Evolutionary conservation across 1,140 invertebrate genomes (phyloP).

Genomic region (Drosophila arawakana): DNA sequence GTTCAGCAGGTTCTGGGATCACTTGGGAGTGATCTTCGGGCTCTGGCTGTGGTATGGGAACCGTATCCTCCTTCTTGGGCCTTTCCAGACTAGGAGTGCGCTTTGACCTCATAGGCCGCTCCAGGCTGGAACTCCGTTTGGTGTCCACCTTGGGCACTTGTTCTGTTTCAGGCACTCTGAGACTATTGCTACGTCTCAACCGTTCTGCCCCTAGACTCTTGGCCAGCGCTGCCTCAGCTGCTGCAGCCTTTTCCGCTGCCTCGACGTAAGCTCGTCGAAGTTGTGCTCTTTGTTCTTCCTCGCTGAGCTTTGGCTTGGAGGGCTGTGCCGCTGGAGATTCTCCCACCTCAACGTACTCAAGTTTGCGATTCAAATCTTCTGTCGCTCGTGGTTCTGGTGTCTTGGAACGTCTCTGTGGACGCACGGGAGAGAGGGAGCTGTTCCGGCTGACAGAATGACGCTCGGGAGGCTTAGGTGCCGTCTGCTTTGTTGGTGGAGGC

Average conservation of each 20-base stretch:
- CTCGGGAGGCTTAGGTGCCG: conserved; percentile 33
- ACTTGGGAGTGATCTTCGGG: neutral
- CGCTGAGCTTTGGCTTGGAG: conserved; percentile 30
- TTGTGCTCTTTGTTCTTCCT: conserved; percentile 55
- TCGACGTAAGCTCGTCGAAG: conserved; percentile 64
- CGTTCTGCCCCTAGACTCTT: conserved; percentile 41
- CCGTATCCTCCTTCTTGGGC: neutral
- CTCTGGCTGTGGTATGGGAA: neutral
- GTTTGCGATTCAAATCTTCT: conserved; percentile 39
- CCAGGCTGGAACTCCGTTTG: conserved; percentile 65
- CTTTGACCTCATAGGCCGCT: conserved; percentile 43
- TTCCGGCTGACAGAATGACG: conserved; percentile 60
- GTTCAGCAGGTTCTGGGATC: too few relatives aligned
- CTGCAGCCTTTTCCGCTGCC: conserved; percentile 59
- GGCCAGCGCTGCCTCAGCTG: conserved; percentile 62
- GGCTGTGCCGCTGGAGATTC: conserved; percentile 24
- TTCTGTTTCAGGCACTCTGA: conserved; percentile 35
- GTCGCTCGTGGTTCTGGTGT: conserved; percentile 67
- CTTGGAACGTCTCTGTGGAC: conserved; percentile 75
- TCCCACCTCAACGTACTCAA: conserved; percentile 61
- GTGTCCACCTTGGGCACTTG: conserved; percentile 29
- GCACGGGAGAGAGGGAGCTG: conserved; percentile 69
- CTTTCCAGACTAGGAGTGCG: conserved; percentile 51
- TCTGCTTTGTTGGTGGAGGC: conserved; percentile 40
- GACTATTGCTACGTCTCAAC: conserved; percentile 59